Evolutionary conservation across 2,113 vertebrate genomes (phyloP), one percentile per base, ranked within the genome.

Genomic region (Athene cunicularia): DNA sequence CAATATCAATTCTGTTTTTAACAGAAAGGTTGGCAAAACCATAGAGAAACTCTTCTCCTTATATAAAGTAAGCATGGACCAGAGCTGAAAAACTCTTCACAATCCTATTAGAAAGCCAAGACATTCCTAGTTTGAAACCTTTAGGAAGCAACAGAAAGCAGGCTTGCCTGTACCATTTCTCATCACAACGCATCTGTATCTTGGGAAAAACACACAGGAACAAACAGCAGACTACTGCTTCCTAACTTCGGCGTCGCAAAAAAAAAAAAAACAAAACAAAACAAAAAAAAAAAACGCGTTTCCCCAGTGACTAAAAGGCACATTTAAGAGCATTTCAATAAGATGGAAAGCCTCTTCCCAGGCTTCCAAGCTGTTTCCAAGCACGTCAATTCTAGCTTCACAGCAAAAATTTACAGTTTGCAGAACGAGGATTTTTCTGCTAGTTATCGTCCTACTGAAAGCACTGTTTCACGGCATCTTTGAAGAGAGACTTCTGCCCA

Each of bases 81-180:
- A 59, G 12, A 67, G 19, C 27, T 8, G 3, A 21, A n/a, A 53
- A 37, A 33, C 28, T 32, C 39, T 17, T 60, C 24, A 14, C 0
- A 1, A 49, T 4, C 0, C 3, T 12, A 43, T 2, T 1, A 33
- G 3, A 2, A 33, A 84, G 9, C 20, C 14, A 45, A 39, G 11
- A 33, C 5, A 3, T 11, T 41, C 13, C 39, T 3, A 50, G 27
- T 3, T 17, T 7, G 22, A 47, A 74, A 80, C 9, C 12, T 68
- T 67, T 16, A 3, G 1, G 27, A 41, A 80, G 20, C 30, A 88
- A 39, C 10, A 35, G 13, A n/a, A 88, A 58, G 21, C 3, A 60
- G 15, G 23, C 21, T 50, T 37, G 52, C 28, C 68, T 47, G 5
- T 4, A 28, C 11, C 30, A 30, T 18, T 50, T 32, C 47, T 45